Evolutionary conservation across 2,888 invertebrate genomes (phyloP), one percentile per base, ranked within the genome.

Genomic region (Drepana falcataria): DNA sequence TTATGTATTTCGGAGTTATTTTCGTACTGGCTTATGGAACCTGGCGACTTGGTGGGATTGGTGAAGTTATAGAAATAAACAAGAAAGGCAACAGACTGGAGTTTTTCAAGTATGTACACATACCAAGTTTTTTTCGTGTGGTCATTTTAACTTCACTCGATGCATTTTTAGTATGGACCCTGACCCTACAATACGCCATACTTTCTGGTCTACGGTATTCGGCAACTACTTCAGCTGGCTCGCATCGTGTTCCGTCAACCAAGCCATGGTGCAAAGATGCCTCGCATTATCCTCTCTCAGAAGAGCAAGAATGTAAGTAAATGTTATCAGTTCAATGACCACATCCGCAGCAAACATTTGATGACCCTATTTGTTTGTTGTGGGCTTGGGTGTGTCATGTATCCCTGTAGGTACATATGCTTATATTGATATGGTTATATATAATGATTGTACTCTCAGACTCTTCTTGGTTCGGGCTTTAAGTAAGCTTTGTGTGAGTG

Each of bases 201-300:
- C 96, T 0, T 94, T 96, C 69, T 97, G 96, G 96, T 93, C 94
- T 0, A 94, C 95, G 0, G 92, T 93, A 0, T 87, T 95, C 53
- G 97, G 96, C 3, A 96, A 95, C 72, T 95, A 94, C 75, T 94
- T 96, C 69, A 94, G 94, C 63, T 96, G 96, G 95, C 83, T 96
- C 54, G 95, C 96, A 0, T 93, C 95, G 0, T 96, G 96, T 75
- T 95, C 95, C 0, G 95, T 96, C 9, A 96, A 96, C 79, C 97
- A 97, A 82, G 95, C 96, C 0, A 96, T 96, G 95, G 95, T 97
- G 1, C 97, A 97, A 73, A 87, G 97, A 63, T 96, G 96, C 68
- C 87, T 97, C 2, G 94, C 96, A 0, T 93, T 96, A 79, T 94
- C 96, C 0, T 93, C 95, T 7, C 81, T 96, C 41, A 92, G 84